Base-by-base conservation (phyloP, 2,888 invertebrate species). In the Stenolophus ochropezus region DNA sequence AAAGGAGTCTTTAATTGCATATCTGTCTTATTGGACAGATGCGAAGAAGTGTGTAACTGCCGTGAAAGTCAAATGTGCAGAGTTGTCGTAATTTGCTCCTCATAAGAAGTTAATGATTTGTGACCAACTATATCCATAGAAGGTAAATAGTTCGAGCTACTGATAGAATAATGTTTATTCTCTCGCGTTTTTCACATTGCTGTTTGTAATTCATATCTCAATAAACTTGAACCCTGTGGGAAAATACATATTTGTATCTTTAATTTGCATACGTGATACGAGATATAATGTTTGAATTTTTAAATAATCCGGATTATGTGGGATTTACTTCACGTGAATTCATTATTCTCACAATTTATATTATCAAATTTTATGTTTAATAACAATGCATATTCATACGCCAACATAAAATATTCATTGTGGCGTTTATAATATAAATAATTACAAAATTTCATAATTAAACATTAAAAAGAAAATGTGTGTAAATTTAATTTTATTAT, bases 341-440 rank as follows among this genome's bases (percentile, higher is more conserved):
- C 23, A 61, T 61, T 61, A 23, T 61, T 61, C 61, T 27, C 61
- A 61, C 61, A 61, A 61, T 61, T n/a, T 61, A 61, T 61, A 20
- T 61, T 61, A 16, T 27, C 25, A 61, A 61, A 61, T 61, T 61
- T 61, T 61, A 25, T 61, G 61, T 27, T 61, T 61, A 23, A 61
- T 23, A 25, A 61, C 23, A 14, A 61, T 61, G 25, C 61, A 61
- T 61, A 61, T 61, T 61, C 61, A 61, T 61, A 42, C 8, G 4
- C 4, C 11, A 6, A 42, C 11, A 42, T 1, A 42, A 4, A 42
- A 42, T 42, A 42, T 42, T 42, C n/a, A n/a, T n/a, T n/a, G n/a
- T n/a, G n/a, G n/a, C n/a, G n/a, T n/a, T n/a, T n/a, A n/a, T n/a
- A n/a, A n/a, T n/a, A n/a, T n/a, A n/a, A n/a, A n/a, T n/a, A n/a